These are phyloP conservation scores for Gephyroberyx darwinii DNA, from an alignment of 2,797 vertebrate genomes.

Conservation along the genomic window DNA sequence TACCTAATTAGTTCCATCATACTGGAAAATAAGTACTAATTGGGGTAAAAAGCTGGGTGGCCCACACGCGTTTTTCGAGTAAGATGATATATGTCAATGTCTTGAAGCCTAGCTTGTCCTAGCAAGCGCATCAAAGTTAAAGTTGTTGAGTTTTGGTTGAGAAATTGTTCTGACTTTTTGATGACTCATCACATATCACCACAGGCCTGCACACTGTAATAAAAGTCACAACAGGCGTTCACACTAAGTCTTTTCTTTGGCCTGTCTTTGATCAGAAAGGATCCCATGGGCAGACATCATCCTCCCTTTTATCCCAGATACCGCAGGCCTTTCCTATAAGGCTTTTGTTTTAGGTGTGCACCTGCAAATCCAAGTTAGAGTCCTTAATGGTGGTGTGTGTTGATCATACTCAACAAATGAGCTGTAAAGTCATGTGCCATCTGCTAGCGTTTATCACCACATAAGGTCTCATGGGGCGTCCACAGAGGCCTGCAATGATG, in stretches of 20 bases:
- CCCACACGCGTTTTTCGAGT: neutral
- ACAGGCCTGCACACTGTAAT: slow-evolving; percentile 18
- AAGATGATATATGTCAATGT: slow-evolving; percentile 25
- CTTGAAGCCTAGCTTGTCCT: neutral
- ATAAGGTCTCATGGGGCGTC: slow-evolving; percentile 45
- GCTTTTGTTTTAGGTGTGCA: slow-evolving; percentile 53
- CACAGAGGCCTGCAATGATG: slow-evolving; percentile 39
- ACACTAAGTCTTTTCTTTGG: neutral
- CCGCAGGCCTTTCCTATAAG: slow-evolving; percentile 30
- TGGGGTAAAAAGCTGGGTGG: slow-evolving; percentile 37
- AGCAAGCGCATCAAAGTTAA: slow-evolving; percentile 28
- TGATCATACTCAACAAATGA: slow-evolving; percentile 58
- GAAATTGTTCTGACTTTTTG: slow-evolving; percentile 22
- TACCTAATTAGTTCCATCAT: slow-evolving; percentile 42
- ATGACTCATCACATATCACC: slow-evolving; percentile 14
- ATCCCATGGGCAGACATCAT: slow-evolving; percentile 16
- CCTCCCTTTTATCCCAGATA: neutral
- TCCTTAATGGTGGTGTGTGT: slow-evolving; percentile 26
- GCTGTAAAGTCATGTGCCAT: slow-evolving; percentile 53
- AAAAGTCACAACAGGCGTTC: neutral
- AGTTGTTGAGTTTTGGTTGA: slow-evolving; percentile 45
- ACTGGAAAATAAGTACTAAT: slow-evolving; percentile 34
- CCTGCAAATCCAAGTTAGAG: slow-evolving; percentile 49
- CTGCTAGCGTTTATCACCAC: slow-evolving; percentile 65
- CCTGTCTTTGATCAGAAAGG: slow-evolving; percentile 28